Conservation (phyloP, 2,888 invertebrate species). For the Mesoligia furuncula region DNA sequence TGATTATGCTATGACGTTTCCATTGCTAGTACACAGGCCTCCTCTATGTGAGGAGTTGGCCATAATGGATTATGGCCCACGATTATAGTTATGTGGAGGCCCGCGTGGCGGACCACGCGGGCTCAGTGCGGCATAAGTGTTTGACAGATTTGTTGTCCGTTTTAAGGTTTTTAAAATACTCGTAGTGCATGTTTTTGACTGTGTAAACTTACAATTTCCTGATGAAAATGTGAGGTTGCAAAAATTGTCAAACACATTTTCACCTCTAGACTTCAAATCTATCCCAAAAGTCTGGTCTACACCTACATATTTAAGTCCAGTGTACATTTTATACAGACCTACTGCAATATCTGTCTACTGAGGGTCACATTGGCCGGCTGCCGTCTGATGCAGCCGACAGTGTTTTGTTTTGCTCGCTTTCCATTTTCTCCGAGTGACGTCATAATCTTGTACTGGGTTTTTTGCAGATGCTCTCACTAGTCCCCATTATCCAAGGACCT, state of each 20-base stretch:
- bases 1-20: not conserved
- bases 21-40: not conserved
- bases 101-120: too few relatives aligned
- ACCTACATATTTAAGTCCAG: not conserved
- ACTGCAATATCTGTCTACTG: conserved; percentile 27
- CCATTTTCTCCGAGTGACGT: conserved; percentile 37
- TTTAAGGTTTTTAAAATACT: not conserved
- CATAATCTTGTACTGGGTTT: conserved; percentile 42
- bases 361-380: conserved; percentile 40
- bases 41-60: not conserved
- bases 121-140: not conserved
- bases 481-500: conserved; percentile 22
- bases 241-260: not conserved
- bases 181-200: accelerated
- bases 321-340: not conserved
- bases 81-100: too few relatives aligned
- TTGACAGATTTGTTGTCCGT: not conserved
- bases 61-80: too few relatives aligned
- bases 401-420: conserved; percentile 54
- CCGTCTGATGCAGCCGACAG: conserved; percentile 49
- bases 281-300: not conserved
- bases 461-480: conserved; percentile 31
- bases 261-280: not conserved
- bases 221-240: too few relatives aligned
- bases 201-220: not conserved